A percentile compares a stretch with the other conserved stretches of the same genome.
Conservation (phyloP, 1,140 invertebrate genomes). For the Coenobita brevimanus region DNA sequence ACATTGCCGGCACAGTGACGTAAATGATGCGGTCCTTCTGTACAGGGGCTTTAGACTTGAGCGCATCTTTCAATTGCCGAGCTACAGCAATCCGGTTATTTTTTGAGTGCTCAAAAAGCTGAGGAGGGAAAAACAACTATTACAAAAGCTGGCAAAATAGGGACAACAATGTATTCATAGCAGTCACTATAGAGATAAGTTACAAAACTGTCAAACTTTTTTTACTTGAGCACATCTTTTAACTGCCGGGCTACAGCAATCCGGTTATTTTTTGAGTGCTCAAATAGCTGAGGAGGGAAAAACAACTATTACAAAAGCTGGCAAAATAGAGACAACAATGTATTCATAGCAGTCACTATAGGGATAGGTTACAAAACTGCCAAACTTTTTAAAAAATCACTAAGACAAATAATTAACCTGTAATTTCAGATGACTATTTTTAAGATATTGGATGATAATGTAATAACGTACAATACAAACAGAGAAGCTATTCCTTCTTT, state of each 20-base stretch:
- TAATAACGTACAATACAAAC: too few relatives aligned
- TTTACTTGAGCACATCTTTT: conserved; percentile 65
- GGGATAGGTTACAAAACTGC: too few relatives aligned
- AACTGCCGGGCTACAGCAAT: conserved; percentile 67
- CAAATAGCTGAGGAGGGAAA: conserved; percentile 55
- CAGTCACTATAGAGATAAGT: too few relatives aligned
- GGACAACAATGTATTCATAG: neutral
- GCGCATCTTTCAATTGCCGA: conserved; percentile 65
- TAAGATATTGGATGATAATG: too few relatives aligned
- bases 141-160: neutral
- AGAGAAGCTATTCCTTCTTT: too few relatives aligned
- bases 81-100: conserved; percentile 69
- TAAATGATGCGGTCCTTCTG: conserved; percentile 69
- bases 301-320: neutral
- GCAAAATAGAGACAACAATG: neutral
- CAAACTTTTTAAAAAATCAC: too few relatives aligned
- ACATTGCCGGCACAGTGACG: conserved; percentile 68
- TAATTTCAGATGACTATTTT: too few relatives aligned
- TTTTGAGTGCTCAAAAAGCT: conserved; percentile 68
- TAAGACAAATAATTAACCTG: too few relatives aligned
- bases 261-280: conserved; percentile 68
- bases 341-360: too few relatives aligned
- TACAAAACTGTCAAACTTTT: too few relatives aligned
- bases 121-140: neutral
- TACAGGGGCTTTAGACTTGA: conserved; percentile 61